Evolutionary conservation across 2,113 vertebrate species (phyloP).

Genomic region (Myrmecophaga tridactyla): DNA sequence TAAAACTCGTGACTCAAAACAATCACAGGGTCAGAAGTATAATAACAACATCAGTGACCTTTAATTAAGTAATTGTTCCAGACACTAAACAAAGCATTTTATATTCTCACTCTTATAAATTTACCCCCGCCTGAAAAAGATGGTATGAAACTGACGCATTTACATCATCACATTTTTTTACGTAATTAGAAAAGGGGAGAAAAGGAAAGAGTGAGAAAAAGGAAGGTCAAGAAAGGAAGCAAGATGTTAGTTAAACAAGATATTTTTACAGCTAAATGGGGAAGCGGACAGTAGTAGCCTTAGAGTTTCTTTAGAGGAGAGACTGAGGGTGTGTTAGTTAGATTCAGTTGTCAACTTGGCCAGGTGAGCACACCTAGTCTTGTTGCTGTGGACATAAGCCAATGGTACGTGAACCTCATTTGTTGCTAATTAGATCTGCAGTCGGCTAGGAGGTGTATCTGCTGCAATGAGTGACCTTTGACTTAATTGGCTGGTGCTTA

Average conservation of each 20-base stretch:
- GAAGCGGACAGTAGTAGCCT: not conserved
- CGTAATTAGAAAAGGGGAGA: not conserved
- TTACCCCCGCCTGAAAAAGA: not conserved
- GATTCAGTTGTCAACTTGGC: no score
- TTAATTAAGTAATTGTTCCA: not conserved
- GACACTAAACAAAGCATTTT: no score
- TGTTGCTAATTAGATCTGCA: no score
- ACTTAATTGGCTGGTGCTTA: no score
- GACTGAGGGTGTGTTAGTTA: no score
- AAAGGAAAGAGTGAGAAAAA: not conserved
- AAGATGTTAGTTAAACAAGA: not conserved
- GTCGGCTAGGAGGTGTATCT: no score
- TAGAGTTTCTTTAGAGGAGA: not conserved
- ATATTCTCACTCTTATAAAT: not conserved
- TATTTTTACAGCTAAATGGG: not conserved
- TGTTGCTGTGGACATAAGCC: no score
- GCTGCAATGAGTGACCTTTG: no score
- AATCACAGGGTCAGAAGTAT: accelerated
- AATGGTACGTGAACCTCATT: no score
- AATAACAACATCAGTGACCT: accelerated
- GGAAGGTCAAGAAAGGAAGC: not conserved
- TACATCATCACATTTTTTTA: not conserved
- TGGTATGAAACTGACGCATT: not conserved
- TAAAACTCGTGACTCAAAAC: not conserved
- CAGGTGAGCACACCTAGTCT: no score